Conservation (phyloP, 2,113 vertebrate genomes). For the Anhinga rufa region DNA sequence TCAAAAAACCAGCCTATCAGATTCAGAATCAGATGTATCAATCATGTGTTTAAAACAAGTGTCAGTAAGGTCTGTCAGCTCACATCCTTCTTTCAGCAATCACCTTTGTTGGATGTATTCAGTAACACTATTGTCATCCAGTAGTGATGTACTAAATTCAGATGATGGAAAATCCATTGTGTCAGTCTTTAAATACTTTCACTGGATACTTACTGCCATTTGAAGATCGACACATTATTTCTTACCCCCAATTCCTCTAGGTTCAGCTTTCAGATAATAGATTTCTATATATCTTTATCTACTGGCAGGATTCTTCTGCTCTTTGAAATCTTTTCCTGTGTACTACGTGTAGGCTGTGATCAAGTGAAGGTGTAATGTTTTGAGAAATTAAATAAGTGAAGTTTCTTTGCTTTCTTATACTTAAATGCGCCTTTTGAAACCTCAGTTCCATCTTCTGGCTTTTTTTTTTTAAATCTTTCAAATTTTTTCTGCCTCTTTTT, state of each 20-base stretch:
- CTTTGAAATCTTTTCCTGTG: not conserved
- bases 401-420: not conserved
- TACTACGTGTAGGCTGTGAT: not conserved
- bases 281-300: not conserved
- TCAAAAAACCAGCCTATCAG: not conserved
- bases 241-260: not conserved
- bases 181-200: not conserved
- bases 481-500: not conserved
- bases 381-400: not conserved
- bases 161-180: constrained; percentile 15
- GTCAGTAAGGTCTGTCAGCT: not conserved
- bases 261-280: not conserved
- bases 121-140: not conserved
- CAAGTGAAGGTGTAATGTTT: not conserved
- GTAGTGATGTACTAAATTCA: not conserved
- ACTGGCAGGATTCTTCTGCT: not conserved
- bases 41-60: not conserved
- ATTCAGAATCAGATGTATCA: not conserved
- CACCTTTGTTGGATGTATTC: not conserved
- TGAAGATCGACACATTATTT: not conserved
- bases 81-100: not conserved
- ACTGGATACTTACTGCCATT: not conserved
- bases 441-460: not conserved
- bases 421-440: not conserved
- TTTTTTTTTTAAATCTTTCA: not conserved